Base-by-base conservation (phyloP, 2,797 vertebrate genomes). In the Helicolenus hilgendorfi region DNA sequence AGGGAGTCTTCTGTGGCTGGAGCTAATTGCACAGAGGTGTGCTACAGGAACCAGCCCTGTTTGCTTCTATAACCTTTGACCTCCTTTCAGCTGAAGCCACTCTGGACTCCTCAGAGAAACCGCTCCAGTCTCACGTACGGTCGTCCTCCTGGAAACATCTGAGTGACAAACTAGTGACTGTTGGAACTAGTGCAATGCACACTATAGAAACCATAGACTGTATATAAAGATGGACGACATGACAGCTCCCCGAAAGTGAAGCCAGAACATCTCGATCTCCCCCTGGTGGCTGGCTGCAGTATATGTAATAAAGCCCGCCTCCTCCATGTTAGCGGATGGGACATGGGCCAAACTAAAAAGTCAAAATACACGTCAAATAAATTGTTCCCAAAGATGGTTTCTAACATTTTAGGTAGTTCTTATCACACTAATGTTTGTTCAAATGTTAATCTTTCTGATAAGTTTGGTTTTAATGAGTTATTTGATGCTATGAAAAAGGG, bases 31-130 rank as follows among this genome's bases (percentile, higher is more conserved):
- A 88, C 88, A 86, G 79, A 49, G 89, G 81, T 80, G 85, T 29
- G 49, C 63, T 33, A 86, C 92, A 96, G 95, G 96, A 94, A 94
- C 95, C 95, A 92, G 96, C 96, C 96, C 95, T 75, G 92, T 92
- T 84, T 84, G 76, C 83, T 65, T 64, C 60, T 27, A 72, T 58
- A 77, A 88, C 88, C 79, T 79, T 62, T 81, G 75, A 92, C 77
- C 84, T 79, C 60, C 64, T 53, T 69, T 81, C 87, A 86, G 79
- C 83, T 82, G 77, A 81, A 84, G 79, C 86, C 90, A 74, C 70
- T 15, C 6, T 18, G 72, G 72, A 79, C 65, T 67, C 59, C 67
- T 59, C 60, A 31, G 64, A 79, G 64, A 69, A 63, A 41, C 81
- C 3, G 22, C 67, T 83, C 86, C 82, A 64, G 75, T 9, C 70